Conservation (phyloP, 2,113 vertebrate genomes). For the Hyaena hyaena region DNA sequence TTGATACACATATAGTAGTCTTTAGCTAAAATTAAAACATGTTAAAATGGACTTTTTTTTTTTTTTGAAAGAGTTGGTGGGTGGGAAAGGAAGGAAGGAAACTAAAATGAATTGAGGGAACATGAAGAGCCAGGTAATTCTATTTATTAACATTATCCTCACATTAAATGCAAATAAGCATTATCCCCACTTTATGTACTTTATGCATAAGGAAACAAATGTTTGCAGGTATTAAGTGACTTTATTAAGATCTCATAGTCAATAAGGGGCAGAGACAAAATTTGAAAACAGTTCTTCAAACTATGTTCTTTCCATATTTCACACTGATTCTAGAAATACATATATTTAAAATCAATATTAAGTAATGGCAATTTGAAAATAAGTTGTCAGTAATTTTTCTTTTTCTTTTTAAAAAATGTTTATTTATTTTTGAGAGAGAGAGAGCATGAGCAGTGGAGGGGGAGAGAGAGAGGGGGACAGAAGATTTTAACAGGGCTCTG, state of each 20-base stretch:
- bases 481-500: too few species aligned
- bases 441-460: too few species aligned
- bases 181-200: neutral
- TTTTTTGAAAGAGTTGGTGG: neutral
- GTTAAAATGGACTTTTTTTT: neutral
- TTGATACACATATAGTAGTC: neutral
- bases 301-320: neutral
- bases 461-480: too few species aligned
- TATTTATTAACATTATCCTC: neutral
- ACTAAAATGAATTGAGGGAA: neutral
- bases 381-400: neutral
- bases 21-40: conserved; percentile 21
- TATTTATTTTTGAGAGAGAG: too few species aligned
- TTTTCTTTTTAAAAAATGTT: neutral
- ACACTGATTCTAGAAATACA: neutral
- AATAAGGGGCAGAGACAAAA: neutral
- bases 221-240: neutral
- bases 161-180: neutral
- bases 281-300: neutral
- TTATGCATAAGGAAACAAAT: neutral
- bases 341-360: neutral
- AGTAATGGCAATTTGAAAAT: neutral
- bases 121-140: neutral
- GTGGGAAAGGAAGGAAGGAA: neutral
- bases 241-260: neutral